These are phyloP conservation scores for Fistularia tabacaria DNA, from an alignment of 2,797 vertebrate genomes.

Conservation along the genomic window DNA sequence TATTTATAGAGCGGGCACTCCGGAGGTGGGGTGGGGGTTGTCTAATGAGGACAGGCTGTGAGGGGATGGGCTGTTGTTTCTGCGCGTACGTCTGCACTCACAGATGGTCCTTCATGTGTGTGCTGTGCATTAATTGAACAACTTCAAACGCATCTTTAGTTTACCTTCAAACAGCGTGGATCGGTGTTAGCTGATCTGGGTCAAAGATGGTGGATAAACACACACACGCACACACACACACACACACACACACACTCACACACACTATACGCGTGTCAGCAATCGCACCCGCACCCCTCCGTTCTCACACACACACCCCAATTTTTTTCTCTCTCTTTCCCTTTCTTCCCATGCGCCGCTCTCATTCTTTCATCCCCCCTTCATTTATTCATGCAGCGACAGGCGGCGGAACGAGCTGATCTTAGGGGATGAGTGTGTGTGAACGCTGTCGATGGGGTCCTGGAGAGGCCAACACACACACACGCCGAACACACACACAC, in stretches of 20 bases:
- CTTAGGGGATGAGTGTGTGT: slow-evolving; percentile 19
- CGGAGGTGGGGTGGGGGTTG: slow-evolving; percentile 49
- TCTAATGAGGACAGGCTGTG: slow-evolving; percentile 76
- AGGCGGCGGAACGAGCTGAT: slow-evolving; percentile 27
- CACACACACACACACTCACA: slow-evolving; percentile 21
- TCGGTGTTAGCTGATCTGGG: slow-evolving; percentile 62
- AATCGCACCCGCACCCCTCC: slow-evolving; percentile 12
- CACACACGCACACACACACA: slow-evolving; percentile 9
- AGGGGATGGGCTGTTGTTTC: slow-evolving; percentile 62
- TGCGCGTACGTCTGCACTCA: slow-evolving; percentile 35
- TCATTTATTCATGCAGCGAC: slow-evolving; percentile 49
- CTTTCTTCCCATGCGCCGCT: slow-evolving; percentile 15
- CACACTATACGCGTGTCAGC: slow-evolving; percentile 18
- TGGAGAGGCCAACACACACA: slow-evolving; percentile 36
- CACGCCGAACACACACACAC: not conserved
- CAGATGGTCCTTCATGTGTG: slow-evolving; percentile 70
- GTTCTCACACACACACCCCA: slow-evolving; percentile 9
- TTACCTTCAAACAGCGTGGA: slow-evolving; percentile 58
- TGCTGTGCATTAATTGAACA: slow-evolving; percentile 64
- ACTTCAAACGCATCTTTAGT: slow-evolving; percentile 65
- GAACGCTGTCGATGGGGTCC: slow-evolving; percentile 7
- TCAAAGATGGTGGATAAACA: slow-evolving; percentile 49
- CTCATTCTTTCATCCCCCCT: slow-evolving; percentile 43
- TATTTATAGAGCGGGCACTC: slow-evolving; percentile 66
- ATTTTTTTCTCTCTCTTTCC: slow-evolving; percentile 15